Evolutionary conservation across 1,140 invertebrate genomes (phyloP), one percentile per base, ranked within the genome.

Genomic region (Pinna nobilis): DNA sequence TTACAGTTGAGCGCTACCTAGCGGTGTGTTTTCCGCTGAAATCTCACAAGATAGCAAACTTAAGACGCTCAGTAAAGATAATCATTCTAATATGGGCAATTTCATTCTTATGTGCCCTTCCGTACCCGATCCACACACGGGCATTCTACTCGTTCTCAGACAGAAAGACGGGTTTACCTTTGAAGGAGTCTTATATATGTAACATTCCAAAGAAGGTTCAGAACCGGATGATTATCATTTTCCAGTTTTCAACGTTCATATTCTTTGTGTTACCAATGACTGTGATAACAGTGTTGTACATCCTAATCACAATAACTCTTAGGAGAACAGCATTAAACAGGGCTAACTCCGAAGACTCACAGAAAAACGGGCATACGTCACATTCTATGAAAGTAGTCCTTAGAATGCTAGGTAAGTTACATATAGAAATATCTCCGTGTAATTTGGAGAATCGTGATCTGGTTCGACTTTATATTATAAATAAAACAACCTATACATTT

Each of bases 1-100:
- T 99, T 89, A 98, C 97, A 0, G 92, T 98, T 9, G 97, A 99
- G 88, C 88, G 97, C 68, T 99, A 98, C 87, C 92, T 98, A 23
- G 97, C 96, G 9, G 97, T 98, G 75, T 98, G 96, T 87, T 94
- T 97, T 86, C 96, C 96, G 0, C 94, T 98, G 72, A 90, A 94
- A 79, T 93, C 94, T 0, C 95, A 97, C 82, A 95, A 94, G 4
- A 94, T 96, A 91, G 94, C 94, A 0, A 94, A 94, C 11, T 90
- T 96, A 47, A 92, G 93, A 61, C 90, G 95, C 32, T 94, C 95
- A 1, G 84, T 94, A 9, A 91, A 93, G 35, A 95, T 97, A 55
- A 96, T 98, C 50, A 89, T 93, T 2, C 89, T 90, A 2, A 90
- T 96, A 7, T 98, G 96, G 96, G 82, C 94, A 0, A 82, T 95